phyloP scores from a whole-genome alignment of 2,888 invertebrate genomes.

The Diarsia rubi region DNA sequence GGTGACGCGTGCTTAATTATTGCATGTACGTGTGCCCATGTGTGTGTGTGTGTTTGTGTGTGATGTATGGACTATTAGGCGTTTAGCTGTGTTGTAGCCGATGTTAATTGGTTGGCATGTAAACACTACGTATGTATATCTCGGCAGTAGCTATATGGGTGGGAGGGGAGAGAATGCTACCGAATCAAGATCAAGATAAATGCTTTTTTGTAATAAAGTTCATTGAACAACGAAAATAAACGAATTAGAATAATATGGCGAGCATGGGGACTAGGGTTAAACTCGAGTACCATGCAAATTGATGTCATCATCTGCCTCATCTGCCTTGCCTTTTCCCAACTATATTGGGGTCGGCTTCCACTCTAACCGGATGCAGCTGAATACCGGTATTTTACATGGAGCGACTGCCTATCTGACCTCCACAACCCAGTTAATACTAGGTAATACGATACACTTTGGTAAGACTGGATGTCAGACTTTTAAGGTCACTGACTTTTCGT shows the following conservation, averaged over 20 bases:
- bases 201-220: constrained; percentile 19
- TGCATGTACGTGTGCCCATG: constrained; percentile 49
- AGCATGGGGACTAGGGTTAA: too few species aligned
- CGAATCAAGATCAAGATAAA: constrained; percentile 43
- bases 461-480: too few species aligned
- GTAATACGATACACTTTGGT: too few species aligned
- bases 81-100: constrained; percentile 35
- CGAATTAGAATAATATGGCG: background rate
- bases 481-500: too few species aligned
- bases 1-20: constrained; percentile 59
- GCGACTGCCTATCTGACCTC: too few species aligned
- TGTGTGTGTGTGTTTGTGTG: constrained; percentile 47
- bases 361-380: too few species aligned
- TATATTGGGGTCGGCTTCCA: too few species aligned
- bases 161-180: background rate
- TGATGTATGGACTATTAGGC: constrained; percentile 62
- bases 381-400: too few species aligned
- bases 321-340: too few species aligned
- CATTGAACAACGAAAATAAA: constrained; percentile 14
- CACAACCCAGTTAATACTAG: too few species aligned
- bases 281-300: background rate
- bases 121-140: constrained; percentile 44
- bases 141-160: constrained; percentile 25
- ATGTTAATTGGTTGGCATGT: constrained; percentile 56
- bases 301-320: too few species aligned